Percentiles rank a stretch among this genome's conserved stretches.
These are phyloP conservation scores for Acleris cristana DNA, from an alignment of 2,888 invertebrate genomes.

Conservation along the genomic window DNA sequence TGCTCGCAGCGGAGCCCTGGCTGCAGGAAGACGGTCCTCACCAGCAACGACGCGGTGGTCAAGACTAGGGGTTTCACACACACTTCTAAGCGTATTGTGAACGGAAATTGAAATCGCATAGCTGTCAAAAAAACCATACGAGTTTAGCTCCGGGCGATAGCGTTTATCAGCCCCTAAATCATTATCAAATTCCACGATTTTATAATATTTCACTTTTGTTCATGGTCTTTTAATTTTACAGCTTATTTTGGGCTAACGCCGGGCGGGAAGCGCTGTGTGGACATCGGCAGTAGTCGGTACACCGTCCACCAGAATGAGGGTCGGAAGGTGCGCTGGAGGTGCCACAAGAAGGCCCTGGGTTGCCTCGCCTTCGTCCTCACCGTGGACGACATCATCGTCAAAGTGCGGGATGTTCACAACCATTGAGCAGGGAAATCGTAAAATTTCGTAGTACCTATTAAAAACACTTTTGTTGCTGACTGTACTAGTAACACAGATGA, in stretches of 20 bases:
- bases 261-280: slow-evolving; percentile 65
- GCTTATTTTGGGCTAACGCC: slow-evolving; percentile 62
- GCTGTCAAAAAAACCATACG: no score
- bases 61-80: slow-evolving; percentile 1
- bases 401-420: slow-evolving; percentile 48
- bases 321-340: slow-evolving; percentile 41
- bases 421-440: slow-evolving; percentile 37
- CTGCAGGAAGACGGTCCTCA: slow-evolving; percentile 39
- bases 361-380: slow-evolving; percentile 56
- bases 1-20: slow-evolving; percentile 42
- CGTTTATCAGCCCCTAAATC: no score
- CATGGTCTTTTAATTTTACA: slow-evolving; percentile 36
- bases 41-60: slow-evolving; percentile 1
- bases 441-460: no score
- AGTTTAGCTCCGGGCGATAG: no score
- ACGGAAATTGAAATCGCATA: no score
- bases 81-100: neutral
- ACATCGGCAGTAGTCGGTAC: slow-evolving; percentile 58
- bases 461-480: no score
- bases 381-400: slow-evolving; percentile 46
- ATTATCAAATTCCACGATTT: no score
- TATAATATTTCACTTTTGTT: neutral
- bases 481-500: no score
- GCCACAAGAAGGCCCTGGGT: slow-evolving; percentile 42
- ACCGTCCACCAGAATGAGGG: slow-evolving; percentile 73